Conservation (phyloP, 2,113 vertebrate species). For the Trogon surrucura region DNA sequence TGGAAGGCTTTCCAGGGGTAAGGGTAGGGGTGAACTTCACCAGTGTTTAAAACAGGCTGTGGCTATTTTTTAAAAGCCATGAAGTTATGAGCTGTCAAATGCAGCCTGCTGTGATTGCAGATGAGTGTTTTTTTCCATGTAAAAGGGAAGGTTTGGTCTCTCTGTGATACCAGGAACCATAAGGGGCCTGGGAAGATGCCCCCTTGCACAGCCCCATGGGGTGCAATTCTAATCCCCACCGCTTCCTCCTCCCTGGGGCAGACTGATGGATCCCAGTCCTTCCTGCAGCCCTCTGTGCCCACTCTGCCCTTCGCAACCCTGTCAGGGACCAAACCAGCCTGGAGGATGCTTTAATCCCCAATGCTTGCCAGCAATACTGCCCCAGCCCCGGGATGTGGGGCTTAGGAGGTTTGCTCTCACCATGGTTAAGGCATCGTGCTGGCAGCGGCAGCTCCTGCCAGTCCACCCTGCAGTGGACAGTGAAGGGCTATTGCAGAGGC, state of each 20-base stretch:
- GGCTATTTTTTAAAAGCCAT: not conserved
- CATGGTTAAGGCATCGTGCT: rapidly evolving
- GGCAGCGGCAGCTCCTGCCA: not conserved
- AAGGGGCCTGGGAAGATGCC: not conserved
- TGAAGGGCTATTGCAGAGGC: not conserved
- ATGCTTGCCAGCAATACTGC: not conserved
- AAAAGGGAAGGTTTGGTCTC: not conserved
- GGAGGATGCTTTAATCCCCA: not conserved
- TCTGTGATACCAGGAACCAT: rapidly evolving
- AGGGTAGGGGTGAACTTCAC: not conserved
- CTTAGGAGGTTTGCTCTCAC: not conserved
- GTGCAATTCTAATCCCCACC: rapidly evolving
- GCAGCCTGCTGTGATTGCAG: not conserved
- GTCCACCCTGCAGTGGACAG: rapidly evolving
- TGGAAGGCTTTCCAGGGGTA: not conserved
- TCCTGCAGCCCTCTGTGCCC: not conserved
- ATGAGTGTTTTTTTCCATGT: not conserved
- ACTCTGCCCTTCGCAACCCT: not conserved
- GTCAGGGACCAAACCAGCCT: not conserved
- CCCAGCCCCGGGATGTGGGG: too few relatives aligned
- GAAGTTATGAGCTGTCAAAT: not conserved
- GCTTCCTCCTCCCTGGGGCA: not conserved
- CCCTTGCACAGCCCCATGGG: rapidly evolving
- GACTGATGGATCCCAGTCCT: not conserved
- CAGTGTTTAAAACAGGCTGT: not conserved